phyloP scores from a whole-genome alignment of 2,797 vertebrate species.

The Chiroxiphia lanceolata region DNA sequence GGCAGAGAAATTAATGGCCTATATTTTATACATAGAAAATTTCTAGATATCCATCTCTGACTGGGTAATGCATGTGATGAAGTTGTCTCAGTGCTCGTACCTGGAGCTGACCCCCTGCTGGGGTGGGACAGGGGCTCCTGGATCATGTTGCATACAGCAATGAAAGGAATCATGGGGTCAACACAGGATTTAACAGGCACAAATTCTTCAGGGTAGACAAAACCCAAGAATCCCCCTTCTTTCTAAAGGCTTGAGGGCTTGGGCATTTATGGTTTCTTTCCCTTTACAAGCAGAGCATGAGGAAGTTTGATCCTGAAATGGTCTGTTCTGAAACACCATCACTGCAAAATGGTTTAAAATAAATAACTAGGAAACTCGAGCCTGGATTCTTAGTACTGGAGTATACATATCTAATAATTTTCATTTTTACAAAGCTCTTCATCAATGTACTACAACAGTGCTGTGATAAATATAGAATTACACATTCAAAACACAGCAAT shows the following conservation, averaged over 20 bases:
- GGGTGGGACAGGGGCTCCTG: rapidly evolving
- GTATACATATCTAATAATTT: neutral
- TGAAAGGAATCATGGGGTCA: neutral
- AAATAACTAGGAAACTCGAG: neutral
- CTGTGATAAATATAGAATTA: neutral
- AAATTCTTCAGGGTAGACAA: neutral
- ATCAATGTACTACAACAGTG: neutral
- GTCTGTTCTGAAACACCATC: neutral
- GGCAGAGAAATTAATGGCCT: neutral
- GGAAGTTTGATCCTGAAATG: neutral
- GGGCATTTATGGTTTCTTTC: neutral
- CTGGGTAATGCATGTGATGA: neutral
- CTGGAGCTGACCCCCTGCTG: neutral
- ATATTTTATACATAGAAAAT: neutral
- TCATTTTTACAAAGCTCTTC: neutral
- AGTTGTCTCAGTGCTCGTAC: rapidly evolving
- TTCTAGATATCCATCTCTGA: neutral
- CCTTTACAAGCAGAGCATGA: neutral
- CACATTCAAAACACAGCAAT: neutral
- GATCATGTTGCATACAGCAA: neutral
- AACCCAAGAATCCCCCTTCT: neutral
- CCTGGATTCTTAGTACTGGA: neutral
- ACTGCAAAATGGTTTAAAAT: neutral
- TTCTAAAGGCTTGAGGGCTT: neutral
- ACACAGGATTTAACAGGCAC: neutral